Evolutionary conservation across 2,888 invertebrate species (phyloP).

Genomic region (Palloptera scutellata): DNA sequence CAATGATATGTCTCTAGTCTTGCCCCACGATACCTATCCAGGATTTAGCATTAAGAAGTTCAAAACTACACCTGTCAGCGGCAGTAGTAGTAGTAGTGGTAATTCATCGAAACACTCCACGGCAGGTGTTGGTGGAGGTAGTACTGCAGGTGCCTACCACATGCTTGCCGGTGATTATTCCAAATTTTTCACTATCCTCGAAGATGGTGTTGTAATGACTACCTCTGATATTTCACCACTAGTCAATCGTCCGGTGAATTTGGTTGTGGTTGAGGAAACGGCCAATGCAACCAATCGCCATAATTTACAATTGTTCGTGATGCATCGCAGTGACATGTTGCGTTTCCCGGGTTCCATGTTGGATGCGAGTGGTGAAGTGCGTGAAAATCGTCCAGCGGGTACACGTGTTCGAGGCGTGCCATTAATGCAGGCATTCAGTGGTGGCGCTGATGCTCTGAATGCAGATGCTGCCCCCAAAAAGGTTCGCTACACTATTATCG

Average conservation of each 20-base stretch:
- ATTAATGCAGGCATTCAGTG: slow-evolving; percentile 75
- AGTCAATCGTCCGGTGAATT: slow-evolving; percentile 81
- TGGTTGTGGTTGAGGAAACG: slow-evolving; percentile 82
- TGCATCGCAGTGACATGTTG: slow-evolving; percentile 83
- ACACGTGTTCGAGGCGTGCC: slow-evolving; percentile 77
- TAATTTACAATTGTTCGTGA: slow-evolving; percentile 80
- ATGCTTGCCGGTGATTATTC: slow-evolving; percentile 82
- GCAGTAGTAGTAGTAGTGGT: slow-evolving; percentile 31
- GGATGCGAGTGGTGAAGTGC: slow-evolving; percentile 73
- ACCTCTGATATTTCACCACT: slow-evolving; percentile 84
- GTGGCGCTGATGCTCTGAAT: slow-evolving; percentile 56
- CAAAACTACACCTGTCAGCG: slow-evolving; percentile 61
- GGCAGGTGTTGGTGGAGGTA: slow-evolving; percentile 15
- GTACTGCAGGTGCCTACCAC: slow-evolving; percentile 66
- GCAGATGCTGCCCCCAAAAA: slow-evolving; percentile 57
- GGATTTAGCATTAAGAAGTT: slow-evolving; percentile 88
- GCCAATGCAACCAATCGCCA: slow-evolving; percentile 83
- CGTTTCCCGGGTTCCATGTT: slow-evolving; percentile 75
- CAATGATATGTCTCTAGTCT: slow-evolving; percentile 67
- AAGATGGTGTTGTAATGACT: slow-evolving; percentile 90
- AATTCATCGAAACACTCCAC: slow-evolving; percentile 23
- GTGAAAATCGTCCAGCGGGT: slow-evolving; percentile 79
- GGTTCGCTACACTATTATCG: slow-evolving; percentile 81
- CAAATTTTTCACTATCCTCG: slow-evolving; percentile 85
- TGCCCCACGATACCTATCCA: slow-evolving; percentile 90